Percentiles rank a stretch among this genome's conserved stretches.
Evolutionary conservation across 2,888 invertebrate genomes (phyloP).

Genomic region (Idaea dimidiata): DNA sequence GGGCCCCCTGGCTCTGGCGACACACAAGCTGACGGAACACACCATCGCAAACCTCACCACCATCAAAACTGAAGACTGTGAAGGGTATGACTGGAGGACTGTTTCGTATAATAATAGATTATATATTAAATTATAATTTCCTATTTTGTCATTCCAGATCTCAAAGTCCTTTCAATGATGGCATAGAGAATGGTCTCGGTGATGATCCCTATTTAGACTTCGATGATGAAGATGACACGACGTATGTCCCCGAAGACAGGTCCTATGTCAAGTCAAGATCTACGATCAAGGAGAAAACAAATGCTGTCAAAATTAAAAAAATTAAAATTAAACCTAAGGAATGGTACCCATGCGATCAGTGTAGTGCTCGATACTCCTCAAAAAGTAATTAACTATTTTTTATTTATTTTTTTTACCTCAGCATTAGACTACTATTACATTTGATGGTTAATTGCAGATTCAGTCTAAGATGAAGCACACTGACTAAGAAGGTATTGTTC

Average conservation of each 20-base stretch:
- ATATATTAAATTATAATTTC: neutral
- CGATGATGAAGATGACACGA: slow-evolving; percentile 48
- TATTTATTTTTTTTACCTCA: too few species aligned
- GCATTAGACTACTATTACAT: too few species aligned
- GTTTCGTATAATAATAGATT: too few species aligned
- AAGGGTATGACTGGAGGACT: slow-evolving; percentile 19
- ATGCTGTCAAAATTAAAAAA: slow-evolving; percentile 29
- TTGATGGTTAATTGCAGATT: too few species aligned
- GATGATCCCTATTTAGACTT: slow-evolving; percentile 42
- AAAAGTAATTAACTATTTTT: neutral
- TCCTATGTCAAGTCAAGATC: slow-evolving; percentile 29
- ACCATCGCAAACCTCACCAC: slow-evolving; percentile 27
- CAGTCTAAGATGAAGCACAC: too few species aligned
- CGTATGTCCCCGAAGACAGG: slow-evolving; percentile 26
- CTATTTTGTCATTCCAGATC: slow-evolving; percentile 40
- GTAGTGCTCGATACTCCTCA: slow-evolving; percentile 63
- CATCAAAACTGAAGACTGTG: slow-evolving; percentile 51
- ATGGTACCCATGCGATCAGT: slow-evolving; percentile 65
- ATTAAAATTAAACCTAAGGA: slow-evolving; percentile 45
- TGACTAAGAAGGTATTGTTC: too few species aligned
- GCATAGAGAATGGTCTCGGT: slow-evolving; percentile 40
- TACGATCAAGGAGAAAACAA: slow-evolving; percentile 35
- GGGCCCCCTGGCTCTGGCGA: slow-evolving; percentile 42
- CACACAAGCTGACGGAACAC: slow-evolving; percentile 52
- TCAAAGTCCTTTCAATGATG: slow-evolving; percentile 51